Evolutionary conservation across 2,888 invertebrate genomes (phyloP), one percentile per base, ranked within the genome.

Genomic region (Drosophila nr. medialis): DNA sequence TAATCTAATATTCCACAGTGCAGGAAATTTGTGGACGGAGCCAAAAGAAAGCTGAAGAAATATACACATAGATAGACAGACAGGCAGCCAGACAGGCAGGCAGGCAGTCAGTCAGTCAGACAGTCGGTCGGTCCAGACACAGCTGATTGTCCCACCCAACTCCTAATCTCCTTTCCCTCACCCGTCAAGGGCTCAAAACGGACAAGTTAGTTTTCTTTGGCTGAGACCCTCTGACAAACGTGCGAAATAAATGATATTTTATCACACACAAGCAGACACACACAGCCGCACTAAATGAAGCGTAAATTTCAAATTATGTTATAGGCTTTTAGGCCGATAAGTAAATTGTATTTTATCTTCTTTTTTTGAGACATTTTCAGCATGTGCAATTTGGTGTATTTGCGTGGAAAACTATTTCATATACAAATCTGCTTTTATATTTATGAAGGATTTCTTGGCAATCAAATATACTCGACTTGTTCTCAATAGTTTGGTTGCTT

Each of bases 1-100:
- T 83, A 83, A 83, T 83, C 81, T 83, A 83, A 83, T 83, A 83
- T 81, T 81, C 83, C 81, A 75, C 80, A 83, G 80, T 75, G 80
- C 76, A 83, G 83, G 83, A 83, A 77, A 83, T 81, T 81, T 83
- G 83, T 82, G 78, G 83, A 81, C 64, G 63, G 70, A 67, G 64
- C 55, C 68, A 64, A 59, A 49, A 36, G 69, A 51, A 62, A 40
- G 55, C 59, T 53, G 53, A 40, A 32, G 59, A 48, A 72, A 59
- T 42, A 56, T 56, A 72, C 62, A 66, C 50, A 49, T 51, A 48
- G 61, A 67, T 45, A 32, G 45, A 66, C 18, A 56, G 29, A 42
- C 50, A 30, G 36, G 55, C 38, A 21, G 50, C 13, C 32, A 32
- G 60, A 38, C 32, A n/a, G 4, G 4, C 40, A 36, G 49, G n/a